Evolutionary conservation across 2,888 invertebrate species (phyloP), one percentile per base, ranked within the genome.

Genomic region (Caenorhabditis sp.): DNA sequence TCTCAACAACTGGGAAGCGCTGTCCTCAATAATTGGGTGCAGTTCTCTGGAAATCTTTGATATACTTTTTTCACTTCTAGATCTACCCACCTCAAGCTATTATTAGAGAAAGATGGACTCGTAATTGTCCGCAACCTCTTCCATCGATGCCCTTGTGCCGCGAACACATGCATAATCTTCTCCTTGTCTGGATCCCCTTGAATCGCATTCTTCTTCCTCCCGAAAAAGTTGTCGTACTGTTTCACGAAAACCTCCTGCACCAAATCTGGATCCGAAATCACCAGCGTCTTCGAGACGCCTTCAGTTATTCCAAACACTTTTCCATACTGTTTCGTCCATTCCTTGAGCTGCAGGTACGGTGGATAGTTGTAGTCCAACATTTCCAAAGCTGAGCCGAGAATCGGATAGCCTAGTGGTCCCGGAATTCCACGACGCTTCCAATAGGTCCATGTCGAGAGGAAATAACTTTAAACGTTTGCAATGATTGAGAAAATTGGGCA

Each of bases 101-200:
- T 85, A 24, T 92, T 90, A 26, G 93, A 93, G 87, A 94, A 94
- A 2, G 93, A 93, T 0, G 94, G 94, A 47, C 93, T 93, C 12
- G 93, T 90, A n/a, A 93, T 91, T 14, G 92, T 90, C 22, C 94
- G 88, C 19, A 94, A 92, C 19, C 93, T 90, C 86, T 94, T 93
- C 94, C 94, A 94, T 24, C 93, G 89, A 44, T 92, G 90, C 16
- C 93, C 93, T 0, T 92, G 89, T 6, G 64, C 92, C 89, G 90
- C 89, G 82, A 93, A 92, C 89, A 93, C 7, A 41, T 61, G 19
- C 0, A 47, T 44, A 6, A 44, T 19, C n/a, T 58, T 22, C 8
- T 69, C 75, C 14, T 26, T 85, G 35, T 91, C 87, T 8, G 82
- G 84, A 74, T 90, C 76, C 6, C 86, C 86, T 26, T 73, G 61